Evolutionary conservation across 92 coral and sea anemone genomes (phyloP).

Genomic region (Epizoanthus rinbou): DNA sequence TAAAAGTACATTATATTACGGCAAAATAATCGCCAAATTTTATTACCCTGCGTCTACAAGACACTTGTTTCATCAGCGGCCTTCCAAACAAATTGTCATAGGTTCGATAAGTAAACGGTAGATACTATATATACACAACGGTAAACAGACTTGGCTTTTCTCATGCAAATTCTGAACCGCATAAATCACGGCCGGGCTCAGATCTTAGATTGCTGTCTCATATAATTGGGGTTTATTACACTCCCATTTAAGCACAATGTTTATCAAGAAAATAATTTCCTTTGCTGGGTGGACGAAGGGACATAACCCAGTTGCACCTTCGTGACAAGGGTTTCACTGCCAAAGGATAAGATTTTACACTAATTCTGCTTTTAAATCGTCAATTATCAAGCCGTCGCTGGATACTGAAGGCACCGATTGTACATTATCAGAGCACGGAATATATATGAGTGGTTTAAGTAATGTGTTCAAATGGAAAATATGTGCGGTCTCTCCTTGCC

Average conservation of each 20-base stretch:
- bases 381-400: neutral
- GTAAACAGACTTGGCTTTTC: neutral
- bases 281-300: neutral
- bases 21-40: no score
- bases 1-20: no score
- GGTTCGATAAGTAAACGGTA: neutral
- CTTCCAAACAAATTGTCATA: slow-evolving; percentile 5
- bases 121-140: no score
- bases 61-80: slow-evolving; percentile 31
- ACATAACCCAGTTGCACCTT: neutral
- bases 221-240: neutral
- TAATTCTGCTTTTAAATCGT: neutral
- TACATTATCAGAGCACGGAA: slow-evolving; percentile 1
- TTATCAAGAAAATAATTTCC: neutral
- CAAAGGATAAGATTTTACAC: neutral
- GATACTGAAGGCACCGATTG: neutral
- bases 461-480: slow-evolving; percentile 38
- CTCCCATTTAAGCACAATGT: neutral
- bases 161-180: slow-evolving; percentile 36
- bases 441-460: slow-evolving; percentile 1
- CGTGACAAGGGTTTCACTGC: neutral
- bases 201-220: neutral
- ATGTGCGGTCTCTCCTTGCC: slow-evolving; percentile 12
- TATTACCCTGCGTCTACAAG: slow-evolving; percentile 21
- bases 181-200: neutral